phyloP scores from a whole-genome alignment of 2,797 vertebrate species.

The Chelonia mydas region DNA sequence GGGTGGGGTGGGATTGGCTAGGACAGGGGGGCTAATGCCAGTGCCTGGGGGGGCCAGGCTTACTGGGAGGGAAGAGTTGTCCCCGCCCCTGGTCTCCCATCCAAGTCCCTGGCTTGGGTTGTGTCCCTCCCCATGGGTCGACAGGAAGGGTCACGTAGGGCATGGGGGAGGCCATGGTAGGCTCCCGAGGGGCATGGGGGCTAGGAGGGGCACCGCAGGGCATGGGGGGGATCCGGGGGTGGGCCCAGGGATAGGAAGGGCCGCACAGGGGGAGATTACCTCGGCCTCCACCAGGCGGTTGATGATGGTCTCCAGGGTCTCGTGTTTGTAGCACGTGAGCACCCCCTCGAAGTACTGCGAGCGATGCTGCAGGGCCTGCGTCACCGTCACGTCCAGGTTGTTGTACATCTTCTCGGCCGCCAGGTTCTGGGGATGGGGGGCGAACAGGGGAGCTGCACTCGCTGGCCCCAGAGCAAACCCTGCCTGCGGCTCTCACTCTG shows the following conservation, averaged over 20 bases:
- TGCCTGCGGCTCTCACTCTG: background rate
- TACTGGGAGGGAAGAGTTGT: no score
- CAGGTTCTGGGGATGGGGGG: constrained; percentile 85
- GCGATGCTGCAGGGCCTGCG: constrained; percentile 94
- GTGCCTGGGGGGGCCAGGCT: background rate
- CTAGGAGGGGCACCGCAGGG: fast-evolving
- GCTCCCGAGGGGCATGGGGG: no score
- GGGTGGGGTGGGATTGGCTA: no score
- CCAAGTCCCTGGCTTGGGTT: no score
- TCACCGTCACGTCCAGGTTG: constrained; percentile 97
- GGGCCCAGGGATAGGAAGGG: background rate
- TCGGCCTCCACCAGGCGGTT: constrained; percentile 96
- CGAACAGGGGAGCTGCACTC: background rate
- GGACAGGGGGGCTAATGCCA: no score
- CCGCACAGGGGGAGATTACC: constrained; percentile 71
- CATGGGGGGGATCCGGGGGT: fast-evolving
- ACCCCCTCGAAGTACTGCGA: constrained; percentile 98
- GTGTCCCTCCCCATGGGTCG: no score
- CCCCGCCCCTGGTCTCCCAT: no score
- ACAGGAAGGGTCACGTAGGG: background rate
- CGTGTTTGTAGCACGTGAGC: constrained; percentile 91
- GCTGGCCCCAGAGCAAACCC: background rate
- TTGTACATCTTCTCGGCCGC: constrained; percentile 99
- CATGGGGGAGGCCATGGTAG: background rate
- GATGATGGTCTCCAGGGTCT: constrained; percentile 95